phyloP scores from a whole-genome alignment of 2,888 invertebrate genomes.

The Stegophylla sp. region DNA sequence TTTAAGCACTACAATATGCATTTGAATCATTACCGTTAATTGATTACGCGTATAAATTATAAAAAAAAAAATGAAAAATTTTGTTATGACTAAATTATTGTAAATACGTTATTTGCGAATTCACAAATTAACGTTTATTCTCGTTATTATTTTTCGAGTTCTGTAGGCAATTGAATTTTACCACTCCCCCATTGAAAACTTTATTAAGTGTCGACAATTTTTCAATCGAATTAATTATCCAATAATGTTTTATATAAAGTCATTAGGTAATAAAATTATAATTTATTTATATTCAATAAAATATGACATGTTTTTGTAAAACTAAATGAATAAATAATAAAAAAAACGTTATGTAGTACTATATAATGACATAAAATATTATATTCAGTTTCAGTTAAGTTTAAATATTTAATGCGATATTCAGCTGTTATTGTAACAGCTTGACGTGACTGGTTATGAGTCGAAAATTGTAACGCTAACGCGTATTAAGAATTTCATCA shows the following conservation, averaged over 20 bases:
- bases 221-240: neutral
- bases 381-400: conserved; percentile 34
- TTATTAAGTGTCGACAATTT: neutral
- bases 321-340: no score
- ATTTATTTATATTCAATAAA: neutral
- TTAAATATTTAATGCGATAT: conserved; percentile 32
- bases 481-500: conserved; percentile 22
- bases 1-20: no score
- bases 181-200: no score
- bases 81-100: no score
- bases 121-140: no score
- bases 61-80: no score
- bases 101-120: no score
- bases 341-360: neutral
- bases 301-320: neutral
- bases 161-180: no score
- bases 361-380: neutral
- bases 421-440: conserved; percentile 47
- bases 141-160: no score
- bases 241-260: neutral
- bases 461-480: conserved; percentile 42
- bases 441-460: conserved; percentile 30
- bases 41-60: no score
- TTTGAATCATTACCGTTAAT: no score
- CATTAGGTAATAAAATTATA: neutral